These are phyloP conservation scores for Pachycephus smyrnensis DNA, from an alignment of 2,888 invertebrate species.

Conservation along the genomic window DNA sequence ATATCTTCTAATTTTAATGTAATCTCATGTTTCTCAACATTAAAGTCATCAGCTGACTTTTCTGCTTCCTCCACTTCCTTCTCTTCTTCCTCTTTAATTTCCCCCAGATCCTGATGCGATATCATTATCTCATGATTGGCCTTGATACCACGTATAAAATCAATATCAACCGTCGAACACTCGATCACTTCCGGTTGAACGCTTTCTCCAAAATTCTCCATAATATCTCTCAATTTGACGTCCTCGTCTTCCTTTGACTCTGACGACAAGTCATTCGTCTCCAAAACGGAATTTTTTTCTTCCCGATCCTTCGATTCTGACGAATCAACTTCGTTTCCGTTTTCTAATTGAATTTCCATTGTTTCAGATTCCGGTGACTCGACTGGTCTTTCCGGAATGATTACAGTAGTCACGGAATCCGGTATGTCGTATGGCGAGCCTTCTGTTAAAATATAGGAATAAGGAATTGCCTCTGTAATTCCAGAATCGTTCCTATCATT, in stretches of 20 bases:
- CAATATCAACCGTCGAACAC: constrained; percentile 29
- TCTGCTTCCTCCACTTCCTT: constrained; percentile 20
- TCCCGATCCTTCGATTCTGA: neutral
- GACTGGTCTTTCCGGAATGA: constrained; percentile 50
- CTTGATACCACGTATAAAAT: constrained; percentile 40
- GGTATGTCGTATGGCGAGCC: constrained; percentile 61
- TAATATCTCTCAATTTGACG: neutral
- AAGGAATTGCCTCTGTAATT: constrained; percentile 1
- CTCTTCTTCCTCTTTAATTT: constrained; percentile 56
- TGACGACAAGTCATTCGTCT: constrained; percentile 3
- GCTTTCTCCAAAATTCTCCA: constrained; percentile 47
- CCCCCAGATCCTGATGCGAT: constrained; percentile 49
- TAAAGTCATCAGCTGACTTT: constrained; percentile 18
- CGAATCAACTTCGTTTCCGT: constrained; percentile 20
- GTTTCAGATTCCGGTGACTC: constrained; percentile 30
- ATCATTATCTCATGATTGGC: constrained; percentile 36
- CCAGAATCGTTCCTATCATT: neutral
- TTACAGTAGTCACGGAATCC: constrained; percentile 58
- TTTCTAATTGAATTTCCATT: constrained; percentile 25
- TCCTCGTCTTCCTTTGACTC: neutral
- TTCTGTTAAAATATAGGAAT: constrained; percentile 55
- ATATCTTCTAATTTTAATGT: constrained; percentile 38
- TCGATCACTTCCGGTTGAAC: constrained; percentile 27
- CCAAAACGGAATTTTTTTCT: neutral
- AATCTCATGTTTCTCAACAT: constrained; percentile 15